phyloP scores from a whole-genome alignment of 2,113 vertebrate species.

The Lynx canadensis region DNA sequence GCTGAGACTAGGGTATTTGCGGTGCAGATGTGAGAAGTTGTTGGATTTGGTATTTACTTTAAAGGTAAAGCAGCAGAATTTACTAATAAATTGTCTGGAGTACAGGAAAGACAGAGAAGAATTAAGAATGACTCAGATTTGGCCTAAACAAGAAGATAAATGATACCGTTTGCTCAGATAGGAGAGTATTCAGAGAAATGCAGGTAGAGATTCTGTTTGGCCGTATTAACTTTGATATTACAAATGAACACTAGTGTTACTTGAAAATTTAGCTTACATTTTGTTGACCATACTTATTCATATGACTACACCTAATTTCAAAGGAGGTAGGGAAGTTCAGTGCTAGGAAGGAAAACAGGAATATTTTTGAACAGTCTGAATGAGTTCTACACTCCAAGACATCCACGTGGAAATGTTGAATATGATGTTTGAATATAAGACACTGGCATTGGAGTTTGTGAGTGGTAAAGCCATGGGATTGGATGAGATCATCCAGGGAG shows the following conservation, averaged over 20 bases:
- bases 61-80: background rate
- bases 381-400: background rate
- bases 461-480: background rate
- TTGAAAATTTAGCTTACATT: conserved; percentile 28
- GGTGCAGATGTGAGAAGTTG: background rate
- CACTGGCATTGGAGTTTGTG: background rate
- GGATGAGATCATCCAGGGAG: background rate
- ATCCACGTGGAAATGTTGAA: background rate
- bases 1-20: background rate
- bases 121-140: conserved; percentile 3
- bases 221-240: background rate
- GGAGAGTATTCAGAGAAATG: background rate
- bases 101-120: background rate
- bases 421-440: background rate
- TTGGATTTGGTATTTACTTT: background rate
- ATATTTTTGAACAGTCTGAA: background rate
- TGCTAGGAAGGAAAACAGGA: background rate
- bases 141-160: background rate
- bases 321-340: background rate
- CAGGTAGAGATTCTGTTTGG: background rate
- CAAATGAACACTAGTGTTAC: background rate
- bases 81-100: background rate
- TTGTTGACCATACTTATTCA: background rate
- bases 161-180: conserved; percentile 34
- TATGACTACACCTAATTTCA: background rate